Evolutionary conservation across 1,140 invertebrate genomes (phyloP), one percentile per base, ranked within the genome.

Genomic region (Sweltsa coloradensis): DNA sequence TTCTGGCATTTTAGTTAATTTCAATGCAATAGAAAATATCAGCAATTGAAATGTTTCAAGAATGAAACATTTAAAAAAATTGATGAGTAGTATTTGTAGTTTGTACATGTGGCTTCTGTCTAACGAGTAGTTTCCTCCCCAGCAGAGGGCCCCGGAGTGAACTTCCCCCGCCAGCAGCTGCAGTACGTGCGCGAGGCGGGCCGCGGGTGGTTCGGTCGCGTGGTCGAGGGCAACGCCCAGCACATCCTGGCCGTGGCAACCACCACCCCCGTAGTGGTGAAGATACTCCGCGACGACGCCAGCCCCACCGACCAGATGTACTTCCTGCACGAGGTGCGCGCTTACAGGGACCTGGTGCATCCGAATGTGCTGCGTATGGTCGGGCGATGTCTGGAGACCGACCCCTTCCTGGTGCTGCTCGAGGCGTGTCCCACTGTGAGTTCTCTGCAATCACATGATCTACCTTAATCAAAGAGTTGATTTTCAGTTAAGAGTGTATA

Each of bases 171-270:
- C 53, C 78, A 77, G 51, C 78, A 81, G 56, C 63, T 91, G 34
- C 82, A 87, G 57, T 93, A 89, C 61, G 70, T 89, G 1, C 74
- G 78, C 55, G 86, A 90, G 67, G 72, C 90, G 37, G 86, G 87
- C 4, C 76, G 75, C 55, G 86, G 86, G 19, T 90, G 87, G 86
- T 93, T 90, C 70, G 89, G 88, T 29, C 80, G 82, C 65, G 81
- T 84, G 3, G 75, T 88, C 5, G 78, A 84, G 58, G 81, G 82
- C 21, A 75, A 79, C 56, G 80, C 79, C 1, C 69, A 75, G 47
- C 67, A 74, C 23, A 65, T 79, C 40, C 49, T 60, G 23, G 53
- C 64, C 48, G 62, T 60, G 51, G 24, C 40, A 26, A 23, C 19
- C 13, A 47, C 46, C 3, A 25, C 27, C 16, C n/a, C n/a, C 51